A percentile compares a stretch with the other conserved stretches of the same genome.
These are phyloP conservation scores for Todiramphus saurophagus DNA, from an alignment of 2,113 vertebrate species.

Conservation along the genomic window DNA sequence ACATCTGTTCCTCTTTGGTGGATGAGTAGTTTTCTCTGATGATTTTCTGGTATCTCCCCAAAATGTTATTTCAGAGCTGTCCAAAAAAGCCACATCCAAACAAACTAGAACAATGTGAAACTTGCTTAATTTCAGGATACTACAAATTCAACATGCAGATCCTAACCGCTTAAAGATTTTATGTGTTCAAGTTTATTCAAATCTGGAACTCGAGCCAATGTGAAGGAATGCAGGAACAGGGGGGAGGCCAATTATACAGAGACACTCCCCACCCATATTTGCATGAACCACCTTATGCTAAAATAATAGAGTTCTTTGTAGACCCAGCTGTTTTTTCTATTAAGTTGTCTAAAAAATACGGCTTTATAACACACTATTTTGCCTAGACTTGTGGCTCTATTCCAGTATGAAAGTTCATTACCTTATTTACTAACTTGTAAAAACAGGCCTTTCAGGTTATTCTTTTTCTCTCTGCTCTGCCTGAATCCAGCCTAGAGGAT, in stretches of 20 bases:
- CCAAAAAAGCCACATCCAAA: not conserved
- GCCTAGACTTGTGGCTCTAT: not conserved
- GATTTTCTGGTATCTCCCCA: conserved; percentile 30
- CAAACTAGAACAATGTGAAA: not conserved
- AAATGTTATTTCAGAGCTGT: not conserved
- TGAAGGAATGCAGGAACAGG: not conserved
- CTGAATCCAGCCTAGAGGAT: not conserved
- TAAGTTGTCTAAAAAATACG: not conserved
- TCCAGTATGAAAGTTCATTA: not conserved
- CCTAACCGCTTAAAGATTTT: not conserved
- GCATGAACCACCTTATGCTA: not conserved
- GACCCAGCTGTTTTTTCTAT: conserved; percentile 20
- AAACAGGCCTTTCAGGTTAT: not conserved
- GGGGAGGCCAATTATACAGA: not conserved
- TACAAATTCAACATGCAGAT: not conserved
- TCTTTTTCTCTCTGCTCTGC: not conserved
- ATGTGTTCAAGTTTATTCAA: not conserved
- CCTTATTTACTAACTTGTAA: not conserved
- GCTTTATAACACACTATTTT: not conserved
- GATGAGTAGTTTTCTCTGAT: conserved; percentile 1
- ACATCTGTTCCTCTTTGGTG: conserved; percentile 12
- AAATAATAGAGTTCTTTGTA: not conserved
- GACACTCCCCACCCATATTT: not conserved
- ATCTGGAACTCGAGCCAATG: not conserved
- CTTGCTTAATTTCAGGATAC: not conserved